Conservation (phyloP, 2,888 invertebrate species). For the Yponomeuta malinellus region DNA sequence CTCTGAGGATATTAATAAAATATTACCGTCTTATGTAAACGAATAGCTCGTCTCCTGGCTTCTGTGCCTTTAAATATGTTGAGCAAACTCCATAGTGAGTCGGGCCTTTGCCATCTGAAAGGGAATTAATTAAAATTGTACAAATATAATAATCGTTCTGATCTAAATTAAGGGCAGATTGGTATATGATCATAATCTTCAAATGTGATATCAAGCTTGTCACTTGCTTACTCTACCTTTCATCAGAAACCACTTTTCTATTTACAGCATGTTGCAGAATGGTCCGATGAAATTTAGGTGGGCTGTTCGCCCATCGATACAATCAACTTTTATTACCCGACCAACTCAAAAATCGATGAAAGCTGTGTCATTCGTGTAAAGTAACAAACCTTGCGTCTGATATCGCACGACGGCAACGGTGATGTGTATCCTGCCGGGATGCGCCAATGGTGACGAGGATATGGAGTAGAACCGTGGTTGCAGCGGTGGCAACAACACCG, state of each 20-base stretch:
- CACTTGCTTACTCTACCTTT: no score
- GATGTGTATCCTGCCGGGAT: slow-evolving; percentile 86
- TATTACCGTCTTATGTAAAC: slow-evolving; percentile 87
- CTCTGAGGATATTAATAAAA: not conserved
- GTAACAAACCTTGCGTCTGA: slow-evolving; percentile 81
- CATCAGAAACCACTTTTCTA: no score
- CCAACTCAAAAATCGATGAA: no score
- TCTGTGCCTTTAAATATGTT: slow-evolving; percentile 85
- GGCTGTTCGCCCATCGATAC: no score
- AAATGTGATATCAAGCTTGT: no score
- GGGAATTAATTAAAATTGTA: no score
- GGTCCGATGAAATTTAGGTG: no score
- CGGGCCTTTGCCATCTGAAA: slow-evolving; percentile 84
- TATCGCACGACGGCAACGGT: slow-evolving; percentile 95
- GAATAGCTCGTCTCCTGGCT: slow-evolving; percentile 79
- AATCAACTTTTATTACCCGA: no score
- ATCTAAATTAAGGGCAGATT: not conserved
- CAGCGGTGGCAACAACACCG: slow-evolving; percentile 87
- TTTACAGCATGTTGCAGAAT: no score
- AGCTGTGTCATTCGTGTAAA: no score
- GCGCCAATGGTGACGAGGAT: slow-evolving; percentile 87
- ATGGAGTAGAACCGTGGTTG: slow-evolving; percentile 97
- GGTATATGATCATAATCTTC: not conserved
- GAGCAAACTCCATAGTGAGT: slow-evolving; percentile 95
- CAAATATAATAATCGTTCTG: no score